phyloP scores from a whole-genome alignment of 2,113 vertebrate genomes.

The Neopipo cinnamomea region DNA sequence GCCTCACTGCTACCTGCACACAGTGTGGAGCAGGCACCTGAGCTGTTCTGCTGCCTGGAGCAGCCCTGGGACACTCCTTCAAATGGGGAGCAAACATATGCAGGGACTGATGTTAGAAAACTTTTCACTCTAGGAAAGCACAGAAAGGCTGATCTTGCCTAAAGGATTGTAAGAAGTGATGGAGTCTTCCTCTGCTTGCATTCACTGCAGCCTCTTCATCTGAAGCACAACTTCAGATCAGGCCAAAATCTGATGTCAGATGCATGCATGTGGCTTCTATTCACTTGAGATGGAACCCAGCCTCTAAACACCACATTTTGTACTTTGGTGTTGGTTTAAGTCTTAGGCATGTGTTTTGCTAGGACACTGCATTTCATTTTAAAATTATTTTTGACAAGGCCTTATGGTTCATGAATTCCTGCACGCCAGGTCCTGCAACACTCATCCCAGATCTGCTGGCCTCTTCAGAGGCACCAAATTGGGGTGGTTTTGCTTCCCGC shows the following conservation, averaged over 20 bases:
- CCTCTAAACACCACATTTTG: slow-evolving; percentile 9
- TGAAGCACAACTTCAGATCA: not conserved
- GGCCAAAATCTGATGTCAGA: slow-evolving; percentile 29
- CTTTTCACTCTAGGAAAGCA: not conserved
- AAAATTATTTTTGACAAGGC: slow-evolving; percentile 40
- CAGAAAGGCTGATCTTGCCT: not conserved
- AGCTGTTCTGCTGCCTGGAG: not conserved
- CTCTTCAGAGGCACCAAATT: not conserved
- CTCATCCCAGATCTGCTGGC: not conserved
- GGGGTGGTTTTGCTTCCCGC: not conserved
- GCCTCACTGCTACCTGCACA: not conserved
- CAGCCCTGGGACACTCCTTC: not conserved
- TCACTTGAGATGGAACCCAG: slow-evolving; percentile 20
- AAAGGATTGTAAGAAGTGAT: not conserved
- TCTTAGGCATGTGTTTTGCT: slow-evolving; percentile 5
- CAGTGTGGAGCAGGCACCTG: not conserved
- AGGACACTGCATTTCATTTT: slow-evolving; percentile 51
- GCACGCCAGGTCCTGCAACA: slow-evolving; percentile 1
- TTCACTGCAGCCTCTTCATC: not conserved
- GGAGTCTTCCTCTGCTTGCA: not conserved
- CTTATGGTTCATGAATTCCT: slow-evolving; percentile 18
- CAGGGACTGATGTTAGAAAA: not conserved
- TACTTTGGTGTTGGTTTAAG: slow-evolving; percentile 30
- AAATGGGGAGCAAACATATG: rapidly evolving
- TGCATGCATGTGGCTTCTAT: slow-evolving; percentile 36